Evolutionary conservation across 1,140 invertebrate genomes (phyloP).

Genomic region (Ganaspis sp.): DNA sequence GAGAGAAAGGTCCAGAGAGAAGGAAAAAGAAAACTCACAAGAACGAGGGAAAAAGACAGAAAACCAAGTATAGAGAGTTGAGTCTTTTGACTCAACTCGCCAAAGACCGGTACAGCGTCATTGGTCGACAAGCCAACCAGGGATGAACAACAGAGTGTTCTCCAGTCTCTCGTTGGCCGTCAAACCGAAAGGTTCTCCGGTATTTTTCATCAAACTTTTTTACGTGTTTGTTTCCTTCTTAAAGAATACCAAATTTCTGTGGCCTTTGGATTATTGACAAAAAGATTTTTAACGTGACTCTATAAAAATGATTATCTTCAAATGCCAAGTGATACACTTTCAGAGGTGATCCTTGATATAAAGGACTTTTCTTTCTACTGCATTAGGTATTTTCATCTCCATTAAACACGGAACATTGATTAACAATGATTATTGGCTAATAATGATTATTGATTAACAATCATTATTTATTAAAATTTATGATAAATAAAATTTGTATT

Average conservation of each 20-base stretch:
- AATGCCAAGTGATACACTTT: background rate
- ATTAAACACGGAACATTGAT: too few species aligned
- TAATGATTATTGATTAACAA: too few species aligned
- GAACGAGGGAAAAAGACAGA: slow-evolving; percentile 34
- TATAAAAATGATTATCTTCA: background rate
- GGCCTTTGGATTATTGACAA: background rate
- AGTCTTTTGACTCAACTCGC: background rate
- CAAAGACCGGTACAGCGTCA: slow-evolving; percentile 17
- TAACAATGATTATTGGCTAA: too few species aligned
- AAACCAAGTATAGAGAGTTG: slow-evolving; percentile 33
- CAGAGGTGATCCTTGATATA: slow-evolving; percentile 2
- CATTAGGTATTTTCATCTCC: background rate
- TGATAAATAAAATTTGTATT: too few species aligned
- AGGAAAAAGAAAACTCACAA: slow-evolving; percentile 27
- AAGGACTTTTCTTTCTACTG: background rate
- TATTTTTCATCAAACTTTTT: background rate
- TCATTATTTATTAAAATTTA: too few species aligned
- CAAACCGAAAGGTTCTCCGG: slow-evolving; percentile 35
- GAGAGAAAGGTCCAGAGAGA: background rate
- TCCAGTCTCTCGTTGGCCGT: slow-evolving; percentile 44
- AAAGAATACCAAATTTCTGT: background rate
- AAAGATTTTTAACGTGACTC: background rate
- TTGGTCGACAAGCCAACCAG: slow-evolving; percentile 33
- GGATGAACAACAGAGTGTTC: slow-evolving; percentile 39
- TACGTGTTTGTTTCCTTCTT: background rate